Evolutionary conservation across 1,140 invertebrate genomes (phyloP), one percentile per base, ranked within the genome.

Genomic region (Drosophila kanapiae): DNA sequence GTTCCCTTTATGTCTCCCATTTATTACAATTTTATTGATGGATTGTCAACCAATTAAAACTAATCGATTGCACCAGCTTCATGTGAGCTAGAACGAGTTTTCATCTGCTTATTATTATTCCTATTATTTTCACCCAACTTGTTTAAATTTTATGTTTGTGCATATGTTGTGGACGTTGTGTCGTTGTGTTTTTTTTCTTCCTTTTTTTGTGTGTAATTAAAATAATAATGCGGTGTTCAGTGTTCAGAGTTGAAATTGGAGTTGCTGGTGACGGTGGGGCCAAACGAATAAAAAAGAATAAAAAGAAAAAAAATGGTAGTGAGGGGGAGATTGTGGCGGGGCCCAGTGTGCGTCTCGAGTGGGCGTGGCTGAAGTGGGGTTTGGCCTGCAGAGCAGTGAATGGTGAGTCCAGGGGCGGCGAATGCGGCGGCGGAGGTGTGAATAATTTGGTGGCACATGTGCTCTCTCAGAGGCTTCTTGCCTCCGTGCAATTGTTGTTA

Each of bases 401-500:
- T 23, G 57, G 43, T 35, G 59, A 47, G 31, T 9, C 11, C 33
- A 27, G 33, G 18, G 47, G 67, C 33, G 43, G 27, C 23, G 23
- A 23, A 23, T 23, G 23, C 23, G 23, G 59, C 56, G 38, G 67
- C 16, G 57, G 64, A 83, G 80, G 80, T 83, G 80, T 82, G 81
- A 82, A 82, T 78, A 84, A 84, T 82, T 82, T 84, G 80, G 81
- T 84, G 80, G 76, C 76, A 83, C 80, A 83, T 83, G 80, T 77
- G 74, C 53, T 18, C 70, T 40, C 59, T 53, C 37, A 72, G 67
- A 71, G 57, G 53, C 69, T 71, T 72, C 67, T 70, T 67, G 58
- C 37, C 33, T 60, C 43, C 43, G 18, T 42, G 72, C 51, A 82
- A 81, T 78, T 63, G 78, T 80, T 80, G 31, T 51, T 69, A 48